Percentiles rank a stretch among this genome's conserved stretches.
Evolutionary conservation across 2,888 invertebrate genomes (phyloP).

Genomic region (Mimas tiliae): DNA sequence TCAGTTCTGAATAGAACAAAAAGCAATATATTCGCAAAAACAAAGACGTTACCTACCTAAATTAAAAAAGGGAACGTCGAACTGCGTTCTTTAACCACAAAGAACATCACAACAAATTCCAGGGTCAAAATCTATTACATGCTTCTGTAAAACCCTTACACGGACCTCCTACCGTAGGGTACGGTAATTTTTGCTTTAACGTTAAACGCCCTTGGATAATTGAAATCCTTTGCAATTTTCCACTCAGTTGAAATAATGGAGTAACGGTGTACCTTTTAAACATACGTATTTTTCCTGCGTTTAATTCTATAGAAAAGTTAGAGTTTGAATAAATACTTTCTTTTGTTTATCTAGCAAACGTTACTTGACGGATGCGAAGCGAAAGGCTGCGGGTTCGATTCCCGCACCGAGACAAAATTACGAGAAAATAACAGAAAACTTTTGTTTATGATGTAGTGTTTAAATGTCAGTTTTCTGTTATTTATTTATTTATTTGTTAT

Average conservation of each 20-base stretch:
- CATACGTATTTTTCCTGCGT: too few relatives aligned
- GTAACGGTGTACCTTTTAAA: not conserved
- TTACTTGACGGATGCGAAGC: too few relatives aligned
- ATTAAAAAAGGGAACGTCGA: not conserved
- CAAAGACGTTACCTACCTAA: not conserved
- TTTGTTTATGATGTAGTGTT: too few relatives aligned
- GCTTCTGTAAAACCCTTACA: not conserved
- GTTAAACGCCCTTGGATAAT: slow-evolving; percentile 51
- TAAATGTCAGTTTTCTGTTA: too few relatives aligned
- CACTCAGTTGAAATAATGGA: slow-evolving; percentile 16
- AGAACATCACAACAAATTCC: slow-evolving; percentile 6
- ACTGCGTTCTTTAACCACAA: not conserved
- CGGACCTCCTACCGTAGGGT: not conserved
- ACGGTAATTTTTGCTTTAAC: slow-evolving; percentile 29
- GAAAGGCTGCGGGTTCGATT: too few relatives aligned
- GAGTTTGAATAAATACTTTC: too few relatives aligned
- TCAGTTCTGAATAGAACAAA: too few relatives aligned
- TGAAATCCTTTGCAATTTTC: slow-evolving; percentile 49
- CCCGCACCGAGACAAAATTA: too few relatives aligned
- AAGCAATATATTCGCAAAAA: not conserved
- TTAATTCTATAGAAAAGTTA: too few relatives aligned
- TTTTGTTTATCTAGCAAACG: too few relatives aligned
- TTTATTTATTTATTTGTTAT: too few relatives aligned
- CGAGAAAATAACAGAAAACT: too few relatives aligned
- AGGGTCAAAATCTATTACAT: slow-evolving; percentile 14